These are phyloP conservation scores for Drepana arcuata DNA, from an alignment of 1,140 invertebrate genomes.

Conservation along the genomic window DNA sequence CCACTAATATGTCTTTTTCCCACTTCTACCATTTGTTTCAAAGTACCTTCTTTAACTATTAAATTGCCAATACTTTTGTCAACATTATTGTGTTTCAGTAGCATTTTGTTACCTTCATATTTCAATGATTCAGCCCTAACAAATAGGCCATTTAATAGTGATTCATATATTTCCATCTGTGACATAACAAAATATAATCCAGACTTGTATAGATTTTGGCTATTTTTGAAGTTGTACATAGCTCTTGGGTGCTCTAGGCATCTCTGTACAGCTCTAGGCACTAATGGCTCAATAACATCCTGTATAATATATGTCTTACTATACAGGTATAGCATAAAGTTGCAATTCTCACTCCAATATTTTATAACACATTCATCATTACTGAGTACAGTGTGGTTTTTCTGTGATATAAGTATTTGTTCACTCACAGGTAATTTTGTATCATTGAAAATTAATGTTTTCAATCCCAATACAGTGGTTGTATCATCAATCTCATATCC, in stretches of 20 bases:
- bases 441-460: slow-evolving; percentile 71
- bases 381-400: slow-evolving; percentile 29
- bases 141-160: slow-evolving; percentile 50
- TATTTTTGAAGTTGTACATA: slow-evolving; percentile 57
- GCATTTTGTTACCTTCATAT: slow-evolving; percentile 50
- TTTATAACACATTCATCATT: slow-evolving; percentile 42
- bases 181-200: slow-evolving; percentile 57
- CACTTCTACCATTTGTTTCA: slow-evolving; percentile 39
- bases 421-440: slow-evolving; percentile 59
- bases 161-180: slow-evolving; percentile 59
- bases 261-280: slow-evolving; percentile 56
- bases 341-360: slow-evolving; percentile 50
- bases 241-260: slow-evolving; percentile 59
- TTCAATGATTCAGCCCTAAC: slow-evolving; percentile 54
- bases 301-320: slow-evolving; percentile 48
- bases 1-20: slow-evolving; percentile 43
- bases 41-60: slow-evolving; percentile 41
- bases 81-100: slow-evolving; percentile 50
- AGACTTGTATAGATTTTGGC: slow-evolving; percentile 48
- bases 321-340: slow-evolving; percentile 55
- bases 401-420: slow-evolving; percentile 60
- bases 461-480: slow-evolving; percentile 64
- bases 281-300: slow-evolving; percentile 44
- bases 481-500: slow-evolving; percentile 73
- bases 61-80: slow-evolving; percentile 60